These are phyloP conservation scores for Notarius lentiginosus DNA, from an alignment of 2,113 vertebrate species.

Conservation along the genomic window DNA sequence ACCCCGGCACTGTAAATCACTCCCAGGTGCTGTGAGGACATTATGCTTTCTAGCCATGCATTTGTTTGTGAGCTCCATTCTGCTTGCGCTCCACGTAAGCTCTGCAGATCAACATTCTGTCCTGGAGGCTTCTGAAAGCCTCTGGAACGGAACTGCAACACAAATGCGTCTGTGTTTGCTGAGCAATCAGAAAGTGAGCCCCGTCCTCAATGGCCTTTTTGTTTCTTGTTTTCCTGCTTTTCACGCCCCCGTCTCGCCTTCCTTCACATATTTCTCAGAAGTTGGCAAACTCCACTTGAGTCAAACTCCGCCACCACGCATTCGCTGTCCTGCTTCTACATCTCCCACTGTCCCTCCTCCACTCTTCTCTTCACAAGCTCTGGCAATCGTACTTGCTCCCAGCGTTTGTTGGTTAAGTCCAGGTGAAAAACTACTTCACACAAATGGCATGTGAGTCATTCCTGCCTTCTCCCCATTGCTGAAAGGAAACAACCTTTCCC, in stretches of 20 bases:
- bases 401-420: neutral
- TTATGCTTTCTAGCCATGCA: neutral
- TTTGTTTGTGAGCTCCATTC: slow-evolving; percentile 21
- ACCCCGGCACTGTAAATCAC: slow-evolving; percentile 17
- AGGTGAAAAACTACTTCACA: slow-evolving; percentile 34
- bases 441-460: neutral
- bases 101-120: slow-evolving; percentile 46
- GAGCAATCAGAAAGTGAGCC: slow-evolving; percentile 41
- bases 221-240: slow-evolving; percentile 54
- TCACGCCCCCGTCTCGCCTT: slow-evolving; percentile 40
- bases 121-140: neutral
- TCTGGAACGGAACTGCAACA: slow-evolving; percentile 29
- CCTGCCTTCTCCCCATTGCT: slow-evolving; percentile 19
- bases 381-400: neutral
- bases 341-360: neutral
- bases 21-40: slow-evolving; percentile 21
- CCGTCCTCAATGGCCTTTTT: slow-evolving; percentile 57
- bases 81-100: slow-evolving; percentile 34
- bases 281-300: slow-evolving; percentile 52
- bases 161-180: slow-evolving; percentile 46
- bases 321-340: neutral
- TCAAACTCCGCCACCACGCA: slow-evolving; percentile 45
- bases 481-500: slow-evolving; percentile 26
- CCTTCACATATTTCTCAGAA: slow-evolving; percentile 50
- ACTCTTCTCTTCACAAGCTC: neutral